Percentiles rank a stretch among this genome's conserved stretches.
phyloP scores from a whole-genome alignment of 2,113 vertebrate genomes.

The Sylvia atricapilla region DNA sequence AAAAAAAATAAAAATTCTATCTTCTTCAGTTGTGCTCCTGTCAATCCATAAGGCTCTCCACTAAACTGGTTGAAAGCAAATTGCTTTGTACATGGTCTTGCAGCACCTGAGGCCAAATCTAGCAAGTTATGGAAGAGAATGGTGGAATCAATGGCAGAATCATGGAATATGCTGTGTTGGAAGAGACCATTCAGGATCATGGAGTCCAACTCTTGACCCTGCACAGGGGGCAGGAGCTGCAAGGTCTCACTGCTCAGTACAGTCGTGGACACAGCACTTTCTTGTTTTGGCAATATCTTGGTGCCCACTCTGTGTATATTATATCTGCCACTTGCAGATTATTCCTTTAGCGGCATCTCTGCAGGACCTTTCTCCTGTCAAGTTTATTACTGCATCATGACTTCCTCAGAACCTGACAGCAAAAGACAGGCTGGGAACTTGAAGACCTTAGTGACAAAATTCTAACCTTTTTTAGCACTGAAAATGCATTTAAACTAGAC shows the following conservation, averaged over 20 bases:
- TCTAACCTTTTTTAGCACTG: background rate
- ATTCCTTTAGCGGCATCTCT: background rate
- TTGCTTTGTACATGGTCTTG: accelerated
- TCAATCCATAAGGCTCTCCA: background rate
- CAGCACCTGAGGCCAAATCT: background rate
- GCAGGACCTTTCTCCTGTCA: background rate
- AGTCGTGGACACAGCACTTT: background rate
- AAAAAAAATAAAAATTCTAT: background rate
- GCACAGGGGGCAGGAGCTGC: background rate
- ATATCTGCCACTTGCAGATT: background rate
- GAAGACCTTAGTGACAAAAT: background rate
- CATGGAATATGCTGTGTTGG: background rate
- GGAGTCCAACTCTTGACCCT: too few relatives aligned
- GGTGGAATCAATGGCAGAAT: background rate
- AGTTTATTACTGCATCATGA: background rate
- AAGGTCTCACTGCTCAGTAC: background rate
- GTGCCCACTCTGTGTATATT: too few relatives aligned
- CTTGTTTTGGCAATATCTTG: background rate
- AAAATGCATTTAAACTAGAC: background rate
- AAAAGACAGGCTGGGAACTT: background rate
- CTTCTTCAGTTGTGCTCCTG: background rate
- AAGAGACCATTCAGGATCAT: background rate
- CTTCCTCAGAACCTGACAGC: background rate
- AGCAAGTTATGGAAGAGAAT: background rate
- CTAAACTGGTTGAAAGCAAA: background rate